A percentile compares a stretch with the other conserved stretches of the same genome.
Conservation (phyloP, 2,888 invertebrate genomes). For the Tachina grossa region DNA sequence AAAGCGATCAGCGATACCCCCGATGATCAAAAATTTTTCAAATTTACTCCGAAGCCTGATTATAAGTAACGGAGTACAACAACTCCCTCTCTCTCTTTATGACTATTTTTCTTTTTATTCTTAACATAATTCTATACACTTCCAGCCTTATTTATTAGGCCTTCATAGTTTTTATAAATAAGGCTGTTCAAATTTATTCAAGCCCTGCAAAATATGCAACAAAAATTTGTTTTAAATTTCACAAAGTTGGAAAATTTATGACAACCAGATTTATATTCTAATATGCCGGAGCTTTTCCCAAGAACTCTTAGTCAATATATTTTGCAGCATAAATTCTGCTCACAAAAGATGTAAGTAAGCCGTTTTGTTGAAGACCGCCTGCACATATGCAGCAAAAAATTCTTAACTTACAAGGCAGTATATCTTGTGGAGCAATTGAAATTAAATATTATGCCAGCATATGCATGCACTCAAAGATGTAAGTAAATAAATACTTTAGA, state of each 20-base stretch:
- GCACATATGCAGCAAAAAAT: not conserved
- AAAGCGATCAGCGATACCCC: no score
- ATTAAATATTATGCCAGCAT: constrained; percentile 1
- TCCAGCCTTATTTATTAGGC: no score
- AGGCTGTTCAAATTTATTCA: not conserved
- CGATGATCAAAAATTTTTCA: no score
- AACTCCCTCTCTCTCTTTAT: not conserved
- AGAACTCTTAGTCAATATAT: not conserved
- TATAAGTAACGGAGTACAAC: no score
- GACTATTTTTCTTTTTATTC: not conserved
- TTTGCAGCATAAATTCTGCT: not conserved
- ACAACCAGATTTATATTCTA: not conserved
- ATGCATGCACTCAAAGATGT: not conserved
- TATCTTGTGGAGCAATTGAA: not conserved
- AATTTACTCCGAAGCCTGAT: no score
- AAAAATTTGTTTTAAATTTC: not conserved
- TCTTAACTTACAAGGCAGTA: not conserved
- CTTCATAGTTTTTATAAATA: no score
- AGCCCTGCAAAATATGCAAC: not conserved
- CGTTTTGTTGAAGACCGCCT: not conserved
- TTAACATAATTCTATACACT: no score
- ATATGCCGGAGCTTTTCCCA: not conserved
- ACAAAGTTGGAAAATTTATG: not conserved
- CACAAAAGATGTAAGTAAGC: not conserved
- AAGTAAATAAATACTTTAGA: not conserved